Evolutionary conservation across 2,113 vertebrate genomes (phyloP).

Genomic region (Psophia crepitans): DNA sequence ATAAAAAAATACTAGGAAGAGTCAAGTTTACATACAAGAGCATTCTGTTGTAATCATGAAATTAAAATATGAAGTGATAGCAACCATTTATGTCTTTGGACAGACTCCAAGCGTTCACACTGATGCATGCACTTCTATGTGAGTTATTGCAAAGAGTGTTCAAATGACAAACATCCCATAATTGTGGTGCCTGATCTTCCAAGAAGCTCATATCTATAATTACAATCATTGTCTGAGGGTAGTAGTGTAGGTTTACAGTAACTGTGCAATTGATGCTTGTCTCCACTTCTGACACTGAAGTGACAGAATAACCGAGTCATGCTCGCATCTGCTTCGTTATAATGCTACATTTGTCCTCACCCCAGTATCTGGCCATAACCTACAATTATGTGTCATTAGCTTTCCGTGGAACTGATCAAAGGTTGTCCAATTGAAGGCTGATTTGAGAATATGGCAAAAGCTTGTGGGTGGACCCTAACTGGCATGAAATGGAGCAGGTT

Average conservation of each 20-base stretch:
- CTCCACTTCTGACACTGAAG: background rate
- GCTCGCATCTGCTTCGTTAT: background rate
- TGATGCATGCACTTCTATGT: background rate
- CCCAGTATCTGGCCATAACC: background rate
- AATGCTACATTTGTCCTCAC: background rate
- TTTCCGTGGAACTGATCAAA: background rate
- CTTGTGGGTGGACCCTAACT: background rate
- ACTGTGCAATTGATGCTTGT: background rate
- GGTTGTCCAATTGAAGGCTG: background rate
- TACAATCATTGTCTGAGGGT: background rate
- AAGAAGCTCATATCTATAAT: background rate
- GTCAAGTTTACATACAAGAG: background rate
- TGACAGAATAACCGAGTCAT: background rate
- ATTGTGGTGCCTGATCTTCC: background rate
- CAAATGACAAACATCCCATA: slow-evolving; percentile 3
- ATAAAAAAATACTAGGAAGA: background rate
- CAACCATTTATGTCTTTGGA: background rate
- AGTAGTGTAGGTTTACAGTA: background rate
- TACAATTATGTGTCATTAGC: background rate
- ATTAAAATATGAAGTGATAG: background rate
- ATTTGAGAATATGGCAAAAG: background rate
- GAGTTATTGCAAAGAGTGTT: background rate
- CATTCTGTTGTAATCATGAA: background rate
- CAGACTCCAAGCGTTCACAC: background rate
- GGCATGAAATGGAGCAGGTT: background rate